Evolutionary conservation across 37 sponge, comb jelly and placozoan species (phyloP), one percentile per base, ranked within the genome.

Genomic region (Chondrosia reniformis): DNA sequence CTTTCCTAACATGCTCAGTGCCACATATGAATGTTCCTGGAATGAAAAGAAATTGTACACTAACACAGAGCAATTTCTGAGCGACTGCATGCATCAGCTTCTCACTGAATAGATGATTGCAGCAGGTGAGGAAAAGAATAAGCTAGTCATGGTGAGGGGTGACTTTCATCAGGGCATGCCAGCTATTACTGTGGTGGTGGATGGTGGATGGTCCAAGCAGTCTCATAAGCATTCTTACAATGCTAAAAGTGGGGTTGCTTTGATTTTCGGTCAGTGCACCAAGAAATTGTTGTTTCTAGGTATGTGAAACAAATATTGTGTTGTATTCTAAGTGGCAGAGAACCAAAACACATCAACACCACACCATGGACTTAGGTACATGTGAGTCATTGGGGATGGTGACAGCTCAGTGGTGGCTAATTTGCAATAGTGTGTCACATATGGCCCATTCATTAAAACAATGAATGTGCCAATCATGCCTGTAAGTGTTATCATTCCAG

Each of bases 171-270:
- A 56, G 8, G 58, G 58, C 27, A 27, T 56, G n/a, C 58, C 58
- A 6, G 7, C 58, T 27, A 56, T 56, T 5, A 56, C 3, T 3
- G 58, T 56, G 8, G 7, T 56, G 4, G 58, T 56, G 27, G 58
- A 56, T 56, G 58, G 58, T 28, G 58, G 58, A 27, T 56, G 58
- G 58, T 56, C 58, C 3, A 56, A 80, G 80, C 30, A 42, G 3
- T 28, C 55, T 2, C 58, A 76, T 5, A 56, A 56, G 67, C 67
- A 80, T 3, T 65, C 80, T 30, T 67, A 80, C 52, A 42, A n/a
- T n/a, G n/a, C n/a, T n/a, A n/a, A n/a, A n/a, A n/a, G n/a, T n/a
- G n/a, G n/a, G n/a, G n/a, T n/a, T n/a, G n/a, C n/a, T n/a, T 67
- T 67, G 34, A n/a, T n/a, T n/a, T n/a, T n/a, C n/a, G n/a, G n/a